Evolutionary conservation across 1,140 invertebrate species (phyloP).

Genomic region (Rhizoglyphus robini): DNA sequence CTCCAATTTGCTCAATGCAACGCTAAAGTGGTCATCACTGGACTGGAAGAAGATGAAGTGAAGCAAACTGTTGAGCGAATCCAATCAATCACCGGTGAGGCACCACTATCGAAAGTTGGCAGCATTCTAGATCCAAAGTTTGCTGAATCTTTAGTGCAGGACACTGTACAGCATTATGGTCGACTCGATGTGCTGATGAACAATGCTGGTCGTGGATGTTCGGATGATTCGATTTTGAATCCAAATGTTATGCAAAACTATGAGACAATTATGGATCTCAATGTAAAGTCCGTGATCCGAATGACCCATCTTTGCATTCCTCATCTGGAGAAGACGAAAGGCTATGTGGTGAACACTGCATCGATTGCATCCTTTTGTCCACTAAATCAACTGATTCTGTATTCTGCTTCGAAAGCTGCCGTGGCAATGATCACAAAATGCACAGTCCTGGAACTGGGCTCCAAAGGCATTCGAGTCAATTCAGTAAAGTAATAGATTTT

Average conservation of each 20-base stretch:
- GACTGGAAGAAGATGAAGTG: constrained; percentile 53
- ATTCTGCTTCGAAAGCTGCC: constrained; percentile 33
- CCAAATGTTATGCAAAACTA: constrained; percentile 1
- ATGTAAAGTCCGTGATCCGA: neutral
- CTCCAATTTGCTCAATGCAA: constrained; percentile 55
- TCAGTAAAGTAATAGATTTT: constrained; percentile 12
- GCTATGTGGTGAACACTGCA: constrained; percentile 73
- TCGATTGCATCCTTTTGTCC: constrained; percentile 57
- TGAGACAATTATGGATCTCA: neutral
- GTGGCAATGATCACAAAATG: constrained; percentile 33
- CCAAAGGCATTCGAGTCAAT: constrained; percentile 29
- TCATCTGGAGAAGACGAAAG: constrained; percentile 60
- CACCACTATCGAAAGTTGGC: constrained; percentile 44
- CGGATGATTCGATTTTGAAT: neutral
- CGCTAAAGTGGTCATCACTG: constrained; percentile 53
- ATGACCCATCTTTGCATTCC: constrained; percentile 66
- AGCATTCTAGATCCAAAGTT: constrained; percentile 70
- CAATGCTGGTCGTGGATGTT: constrained; percentile 9
- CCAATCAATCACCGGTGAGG: constrained; percentile 8
- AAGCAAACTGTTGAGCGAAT: constrained; percentile 49
- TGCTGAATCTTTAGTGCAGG: constrained; percentile 65
- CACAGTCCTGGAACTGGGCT: constrained; percentile 31
- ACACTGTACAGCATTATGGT: constrained; percentile 36
- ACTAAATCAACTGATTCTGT: constrained; percentile 22
- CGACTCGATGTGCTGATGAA: constrained; percentile 20